A percentile compares a stretch with the other conserved stretches of the same genome.
phyloP scores from a whole-genome alignment of 2,888 invertebrate species.

The Tenthredo amoena region DNA sequence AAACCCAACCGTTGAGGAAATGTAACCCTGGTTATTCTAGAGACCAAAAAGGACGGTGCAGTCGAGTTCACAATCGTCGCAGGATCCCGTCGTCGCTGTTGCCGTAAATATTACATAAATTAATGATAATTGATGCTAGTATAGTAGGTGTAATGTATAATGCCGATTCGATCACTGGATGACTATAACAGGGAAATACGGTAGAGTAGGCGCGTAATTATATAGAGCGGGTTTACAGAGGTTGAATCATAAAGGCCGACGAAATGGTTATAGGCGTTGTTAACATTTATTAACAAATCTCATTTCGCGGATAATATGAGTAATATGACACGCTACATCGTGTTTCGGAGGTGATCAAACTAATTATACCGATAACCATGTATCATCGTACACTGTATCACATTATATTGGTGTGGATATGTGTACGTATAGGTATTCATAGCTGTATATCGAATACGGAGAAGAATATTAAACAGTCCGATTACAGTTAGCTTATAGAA shows the following conservation, averaged over 20 bases:
- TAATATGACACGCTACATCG: neutral
- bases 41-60: constrained; percentile 73
- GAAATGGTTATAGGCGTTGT: neutral
- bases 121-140: neutral
- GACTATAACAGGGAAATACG: neutral
- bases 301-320: neutral
- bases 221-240: neutral
- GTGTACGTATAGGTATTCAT: neutral
- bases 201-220: neutral
- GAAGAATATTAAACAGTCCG: constrained; percentile 19
- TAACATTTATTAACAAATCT: neutral
- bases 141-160: neutral
- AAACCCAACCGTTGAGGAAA: constrained; percentile 42
- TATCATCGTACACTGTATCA: neutral
- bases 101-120: constrained; percentile 66
- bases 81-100: constrained; percentile 68
- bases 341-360: neutral
- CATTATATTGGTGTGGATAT: neutral
- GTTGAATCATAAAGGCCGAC: neutral
- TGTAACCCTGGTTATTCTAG: constrained; percentile 70
- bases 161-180: neutral
- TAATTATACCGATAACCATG: neutral
- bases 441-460: neutral
- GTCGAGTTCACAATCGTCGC: constrained; percentile 66
- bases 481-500: constrained; percentile 18